Conservation (phyloP, 2,888 invertebrate genomes). For the Drepanosiphum platanoidis region DNA sequence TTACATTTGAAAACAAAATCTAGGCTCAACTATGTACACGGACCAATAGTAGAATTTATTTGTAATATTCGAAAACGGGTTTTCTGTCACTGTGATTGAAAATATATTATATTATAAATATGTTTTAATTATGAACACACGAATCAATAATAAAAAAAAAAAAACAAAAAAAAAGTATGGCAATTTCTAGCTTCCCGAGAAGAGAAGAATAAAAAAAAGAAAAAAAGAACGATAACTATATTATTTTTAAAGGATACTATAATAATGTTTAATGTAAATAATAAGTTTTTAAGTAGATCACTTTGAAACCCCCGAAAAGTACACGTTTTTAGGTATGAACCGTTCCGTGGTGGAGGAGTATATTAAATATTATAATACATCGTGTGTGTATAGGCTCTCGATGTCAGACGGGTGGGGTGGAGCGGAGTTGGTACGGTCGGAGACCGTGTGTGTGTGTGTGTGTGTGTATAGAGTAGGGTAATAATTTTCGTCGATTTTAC, state of each 20-base stretch:
- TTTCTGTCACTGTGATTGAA: constrained; percentile 31
- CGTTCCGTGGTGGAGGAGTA: neutral
- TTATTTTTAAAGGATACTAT: constrained; percentile 21
- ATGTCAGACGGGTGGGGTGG: neutral
- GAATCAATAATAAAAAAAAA: neutral
- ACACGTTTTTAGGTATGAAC: neutral
- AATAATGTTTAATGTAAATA: neutral
- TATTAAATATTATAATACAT: no score
- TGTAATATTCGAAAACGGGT: constrained; percentile 6
- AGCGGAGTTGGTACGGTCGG: neutral
- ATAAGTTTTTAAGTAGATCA: neutral
- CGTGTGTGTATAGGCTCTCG: neutral
- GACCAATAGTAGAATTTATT: constrained; percentile 44
- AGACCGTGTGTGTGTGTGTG: neutral
- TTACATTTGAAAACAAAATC: constrained; percentile 4
- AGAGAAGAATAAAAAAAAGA: neutral
- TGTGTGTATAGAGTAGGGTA: neutral
- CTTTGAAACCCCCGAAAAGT: neutral
- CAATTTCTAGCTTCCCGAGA: neutral
- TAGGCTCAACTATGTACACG: constrained; percentile 50
- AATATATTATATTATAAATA: neutral
- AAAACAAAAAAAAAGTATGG: neutral
- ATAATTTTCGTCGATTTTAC: neutral
- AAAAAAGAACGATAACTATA: neutral
- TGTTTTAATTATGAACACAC: neutral